Evolutionary conservation across 2,113 vertebrate genomes (phyloP).

Genomic region (Fulmarus glacialis): DNA sequence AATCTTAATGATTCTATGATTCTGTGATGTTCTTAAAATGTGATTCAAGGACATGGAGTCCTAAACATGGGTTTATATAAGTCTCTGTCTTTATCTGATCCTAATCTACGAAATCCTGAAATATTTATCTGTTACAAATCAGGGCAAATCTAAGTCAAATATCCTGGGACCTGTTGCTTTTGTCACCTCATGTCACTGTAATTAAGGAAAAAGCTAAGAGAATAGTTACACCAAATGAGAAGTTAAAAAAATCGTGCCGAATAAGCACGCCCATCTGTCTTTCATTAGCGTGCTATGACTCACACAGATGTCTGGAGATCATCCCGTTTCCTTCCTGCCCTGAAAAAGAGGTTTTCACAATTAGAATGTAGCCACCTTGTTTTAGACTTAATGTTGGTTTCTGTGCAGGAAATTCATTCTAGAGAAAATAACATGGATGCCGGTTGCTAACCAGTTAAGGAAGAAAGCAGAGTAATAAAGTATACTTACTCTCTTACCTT

Average conservation of each 20-base stretch:
- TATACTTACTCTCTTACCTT: background rate
- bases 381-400: background rate
- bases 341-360: background rate
- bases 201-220: background rate
- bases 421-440: background rate
- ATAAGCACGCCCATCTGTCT: background rate
- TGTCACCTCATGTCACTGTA: background rate
- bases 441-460: background rate
- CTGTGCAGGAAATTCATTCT: background rate
- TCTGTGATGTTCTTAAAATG: background rate
- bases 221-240: background rate
- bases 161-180: background rate
- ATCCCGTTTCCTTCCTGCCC: background rate
- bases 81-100: background rate
- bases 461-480: background rate
- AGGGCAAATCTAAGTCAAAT: background rate
- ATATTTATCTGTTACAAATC: background rate
- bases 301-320: background rate
- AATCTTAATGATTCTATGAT: too few species aligned
- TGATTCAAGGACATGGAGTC: background rate
- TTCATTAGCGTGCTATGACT: background rate
- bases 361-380: background rate
- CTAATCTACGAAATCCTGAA: background rate
- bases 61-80: background rate
- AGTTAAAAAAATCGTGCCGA: background rate